These are phyloP conservation scores for Chloropsis cyanopogon DNA, from an alignment of 2,113 vertebrate species.

Conservation along the genomic window DNA sequence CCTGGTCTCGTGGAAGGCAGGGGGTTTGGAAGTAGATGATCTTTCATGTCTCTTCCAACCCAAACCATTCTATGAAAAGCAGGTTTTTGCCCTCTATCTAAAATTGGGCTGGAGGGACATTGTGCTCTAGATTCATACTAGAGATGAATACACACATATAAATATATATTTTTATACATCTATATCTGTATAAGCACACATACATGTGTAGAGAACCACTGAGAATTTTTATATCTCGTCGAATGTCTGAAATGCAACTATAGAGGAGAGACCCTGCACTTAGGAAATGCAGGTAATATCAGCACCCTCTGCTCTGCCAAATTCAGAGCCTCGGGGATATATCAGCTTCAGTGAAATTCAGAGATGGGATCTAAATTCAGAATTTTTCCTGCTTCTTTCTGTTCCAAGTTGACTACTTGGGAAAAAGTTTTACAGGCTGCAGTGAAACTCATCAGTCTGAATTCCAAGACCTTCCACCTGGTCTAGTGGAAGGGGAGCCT, in stretches of 20 bases:
- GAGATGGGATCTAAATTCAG: background rate
- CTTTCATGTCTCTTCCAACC: background rate
- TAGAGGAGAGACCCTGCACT: background rate
- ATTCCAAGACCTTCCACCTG: background rate
- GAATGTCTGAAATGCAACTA: background rate
- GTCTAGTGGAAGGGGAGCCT: background rate
- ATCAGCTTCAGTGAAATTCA: background rate
- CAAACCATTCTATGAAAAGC: background rate
- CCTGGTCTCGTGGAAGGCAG: background rate
- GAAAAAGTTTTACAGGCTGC: background rate
- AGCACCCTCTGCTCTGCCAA: background rate
- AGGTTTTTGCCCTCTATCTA: background rate
- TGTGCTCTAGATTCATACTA: background rate
- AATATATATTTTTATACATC: accelerated
- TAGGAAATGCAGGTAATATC: background rate
- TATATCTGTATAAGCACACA: accelerated
- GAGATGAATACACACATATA: background rate
- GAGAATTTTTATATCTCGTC: background rate
- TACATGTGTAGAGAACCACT: background rate
- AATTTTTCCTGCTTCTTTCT: background rate
- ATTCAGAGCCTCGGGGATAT: background rate
- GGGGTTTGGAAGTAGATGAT: background rate
- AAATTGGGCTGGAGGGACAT: background rate
- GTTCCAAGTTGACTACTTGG: background rate
- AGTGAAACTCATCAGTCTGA: background rate